Evolutionary conservation across 2,113 vertebrate species (phyloP).

Genomic region (Catharus bicknelli): DNA sequence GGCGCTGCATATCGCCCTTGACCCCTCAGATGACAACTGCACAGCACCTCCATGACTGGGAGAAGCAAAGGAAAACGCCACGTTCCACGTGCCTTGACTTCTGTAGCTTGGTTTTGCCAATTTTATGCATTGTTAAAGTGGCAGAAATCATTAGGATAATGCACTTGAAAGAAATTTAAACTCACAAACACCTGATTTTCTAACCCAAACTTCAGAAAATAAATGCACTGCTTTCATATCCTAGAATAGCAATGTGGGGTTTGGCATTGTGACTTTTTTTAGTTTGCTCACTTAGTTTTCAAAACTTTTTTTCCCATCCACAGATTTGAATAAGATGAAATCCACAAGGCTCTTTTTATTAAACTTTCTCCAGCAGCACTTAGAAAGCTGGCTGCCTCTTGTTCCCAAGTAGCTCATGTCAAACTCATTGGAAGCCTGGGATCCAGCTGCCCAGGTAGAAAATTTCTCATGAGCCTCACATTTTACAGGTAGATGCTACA

Average conservation of each 20-base stretch:
- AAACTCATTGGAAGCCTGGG: not conserved
- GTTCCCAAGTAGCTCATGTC: not conserved
- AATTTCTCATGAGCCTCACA: not conserved
- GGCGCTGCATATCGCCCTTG: not conserved
- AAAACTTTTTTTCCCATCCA: not conserved
- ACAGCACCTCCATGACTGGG: fast-evolving
- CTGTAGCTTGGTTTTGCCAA: not conserved
- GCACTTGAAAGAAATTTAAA: not conserved
- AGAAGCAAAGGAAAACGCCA: not conserved
- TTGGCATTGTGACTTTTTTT: not conserved
- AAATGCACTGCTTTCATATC: not conserved
- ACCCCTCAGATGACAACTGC: not conserved
- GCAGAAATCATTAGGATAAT: not conserved
- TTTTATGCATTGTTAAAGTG: not conserved
- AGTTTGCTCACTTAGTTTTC: not conserved
- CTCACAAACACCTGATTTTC: not conserved
- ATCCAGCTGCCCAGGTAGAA: not conserved
- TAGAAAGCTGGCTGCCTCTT: not conserved
- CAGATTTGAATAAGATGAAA: not conserved
- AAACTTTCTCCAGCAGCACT: not conserved
- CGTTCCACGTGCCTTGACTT: fast-evolving
- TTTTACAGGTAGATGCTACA: not conserved
- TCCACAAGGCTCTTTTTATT: not conserved
- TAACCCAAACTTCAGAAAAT: not conserved
- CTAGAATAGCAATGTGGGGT: not conserved